These are phyloP conservation scores for Porphyrio hochstetteri DNA, from an alignment of 2,113 vertebrate species.

Conservation along the genomic window DNA sequence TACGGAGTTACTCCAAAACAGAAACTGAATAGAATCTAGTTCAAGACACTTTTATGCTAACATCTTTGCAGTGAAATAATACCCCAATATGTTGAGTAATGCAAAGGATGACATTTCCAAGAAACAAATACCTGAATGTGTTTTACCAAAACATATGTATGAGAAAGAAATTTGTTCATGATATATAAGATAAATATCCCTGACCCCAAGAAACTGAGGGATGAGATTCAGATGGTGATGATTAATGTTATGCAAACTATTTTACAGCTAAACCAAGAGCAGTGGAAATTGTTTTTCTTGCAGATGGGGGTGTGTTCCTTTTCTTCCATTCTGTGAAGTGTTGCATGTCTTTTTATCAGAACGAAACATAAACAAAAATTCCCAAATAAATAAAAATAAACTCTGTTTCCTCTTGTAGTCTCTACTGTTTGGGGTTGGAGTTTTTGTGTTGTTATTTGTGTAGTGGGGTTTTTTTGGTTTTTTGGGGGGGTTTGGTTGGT, in stretches of 20 bases:
- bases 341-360: neutral
- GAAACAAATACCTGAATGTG: neutral
- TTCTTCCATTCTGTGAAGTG: neutral
- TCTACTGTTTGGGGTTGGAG: too few species aligned
- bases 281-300: neutral
- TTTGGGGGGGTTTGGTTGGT: too few species aligned
- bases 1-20: neutral
- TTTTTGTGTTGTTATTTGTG: too few species aligned
- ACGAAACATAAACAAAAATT: neutral
- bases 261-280: neutral
- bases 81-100: neutral
- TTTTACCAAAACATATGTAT: neutral
- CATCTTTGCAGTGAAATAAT: neutral
- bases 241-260: neutral
- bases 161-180: neutral
- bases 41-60: neutral
- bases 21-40: neutral
- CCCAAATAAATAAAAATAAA: neutral
- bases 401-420: neutral
- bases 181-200: neutral
- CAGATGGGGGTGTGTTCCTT: neutral
- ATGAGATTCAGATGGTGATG: neutral
- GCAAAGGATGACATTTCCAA: neutral
- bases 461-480: too few species aligned
- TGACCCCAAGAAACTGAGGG: neutral